Base-by-base conservation (phyloP, 1,140 invertebrate genomes). In the Tachypleus tridentatus region DNA sequence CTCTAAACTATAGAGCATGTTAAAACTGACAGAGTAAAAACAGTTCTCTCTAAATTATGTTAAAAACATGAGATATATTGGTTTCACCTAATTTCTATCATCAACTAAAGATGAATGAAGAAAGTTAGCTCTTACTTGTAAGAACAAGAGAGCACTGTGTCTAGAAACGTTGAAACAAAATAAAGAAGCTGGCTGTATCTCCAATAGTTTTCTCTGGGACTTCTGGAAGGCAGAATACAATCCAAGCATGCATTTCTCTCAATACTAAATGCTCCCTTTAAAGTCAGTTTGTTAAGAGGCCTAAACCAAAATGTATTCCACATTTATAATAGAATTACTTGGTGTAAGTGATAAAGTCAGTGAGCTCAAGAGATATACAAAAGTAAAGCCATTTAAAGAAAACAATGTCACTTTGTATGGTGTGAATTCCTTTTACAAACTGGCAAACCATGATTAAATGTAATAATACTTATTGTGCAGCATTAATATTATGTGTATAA, bases 231-330 rank as follows among this genome's bases (percentile, higher is more conserved):
- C 86, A 87, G 63, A 86, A 80, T 29, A 78, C 78, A 11, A 94
- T 78, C 91, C 92, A 95, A 2, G 86, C 83, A 74, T 94, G 91
- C 70, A 91, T 86, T 81, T 95, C 91, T 3, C 86, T n/a, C 85
- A 58, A 89, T 75, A 64, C 87, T 88, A 76, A 94, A 94, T 6
- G 78, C 75, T 4, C 91, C 91, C 69, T 78, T 84, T 52, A 94
- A 75, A 64, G 78, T 84, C 9, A 94, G 75, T 50, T 79, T 81
- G 74, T 91, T 93, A 69, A 82, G 83, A 9, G 87, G 86, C 64
- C 88, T 88, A 71, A 9, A 71, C 73, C 64, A 48, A 50, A 54
- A 54, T 54, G n/a, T 54, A 54, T 29, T 29, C 29, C 29, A 29
- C 29, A 29, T 29, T 29, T 29, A 29, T 29, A 29, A 29, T 2